Evolutionary conservation across 2,113 vertebrate genomes (phyloP), one percentile per base, ranked within the genome.

Genomic region (Anhinga anhinga): DNA sequence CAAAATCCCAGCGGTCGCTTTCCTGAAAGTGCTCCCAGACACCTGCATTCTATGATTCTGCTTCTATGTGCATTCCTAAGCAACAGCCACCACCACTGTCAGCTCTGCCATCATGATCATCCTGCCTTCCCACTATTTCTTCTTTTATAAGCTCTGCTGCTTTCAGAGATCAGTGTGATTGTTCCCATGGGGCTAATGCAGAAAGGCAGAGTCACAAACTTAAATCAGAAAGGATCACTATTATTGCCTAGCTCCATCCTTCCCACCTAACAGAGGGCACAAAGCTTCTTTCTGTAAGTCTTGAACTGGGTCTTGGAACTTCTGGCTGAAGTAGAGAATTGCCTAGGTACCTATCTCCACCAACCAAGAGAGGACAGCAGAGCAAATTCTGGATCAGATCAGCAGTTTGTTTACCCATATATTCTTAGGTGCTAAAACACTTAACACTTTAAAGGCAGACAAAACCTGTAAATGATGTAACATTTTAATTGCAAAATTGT

Each of bases 121-220:
- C 36, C 62, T 88, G 76, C 53, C 83, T 95, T 95, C 91, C 80
- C 77, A 86, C 88, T 86, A 13, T 30, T 74, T 25, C 53, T 56
- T 62, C 88, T 94, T 86, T 91, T 77, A 65, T 83, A 86, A 91
- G 76, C 45, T 80, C 44, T 95, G 83, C 79, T 92, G 86, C 86
- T 91, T 82, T 74, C 72, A 52, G 62, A 62, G 34, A 61, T 86
- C 55, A 27, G 19, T 71, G 87, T 73, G 67, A 53, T 62, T 94
- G 55, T 61, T 89, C 72, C 73, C 59, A 12, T 62, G 92, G 42
- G 87, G 34, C 55, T 65, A 19, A 58, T 53, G 62, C 58, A 92
- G 66, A 88, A 90, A 90, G 71, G 53, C 66, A 90, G 66, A 65
- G 58, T 61, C 70, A 86, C 56, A 69, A 76, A 44, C 59, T 70